Conservation (phyloP, 2,113 vertebrate genomes). For the Oceanodroma tethys region DNA sequence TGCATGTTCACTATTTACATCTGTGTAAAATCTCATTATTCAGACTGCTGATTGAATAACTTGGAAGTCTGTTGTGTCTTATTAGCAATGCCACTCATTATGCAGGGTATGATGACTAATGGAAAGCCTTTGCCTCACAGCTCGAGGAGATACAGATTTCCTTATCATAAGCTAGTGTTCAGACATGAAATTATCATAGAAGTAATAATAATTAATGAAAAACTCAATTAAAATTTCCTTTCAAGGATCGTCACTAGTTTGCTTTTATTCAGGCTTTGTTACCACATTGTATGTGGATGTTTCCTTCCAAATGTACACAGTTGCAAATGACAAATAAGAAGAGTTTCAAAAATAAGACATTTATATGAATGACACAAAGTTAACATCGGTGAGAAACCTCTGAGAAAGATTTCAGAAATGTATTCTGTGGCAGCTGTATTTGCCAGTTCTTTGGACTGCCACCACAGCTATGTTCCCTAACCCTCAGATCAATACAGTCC, state of each 20-base stretch:
- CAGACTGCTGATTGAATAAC: neutral
- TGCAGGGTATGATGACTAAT: neutral
- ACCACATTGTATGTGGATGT: neutral
- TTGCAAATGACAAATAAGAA: neutral
- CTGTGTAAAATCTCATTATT: constrained; percentile 11
- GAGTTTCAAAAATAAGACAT: neutral
- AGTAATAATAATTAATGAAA: neutral
- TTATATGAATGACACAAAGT: neutral
- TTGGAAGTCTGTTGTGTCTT: neutral
- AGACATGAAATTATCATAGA: neutral
- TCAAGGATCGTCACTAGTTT: neutral
- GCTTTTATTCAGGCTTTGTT: neutral
- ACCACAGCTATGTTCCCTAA: neutral
- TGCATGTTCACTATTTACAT: neutral
- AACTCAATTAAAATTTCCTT: neutral
- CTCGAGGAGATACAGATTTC: neutral
- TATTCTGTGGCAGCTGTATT: neutral
- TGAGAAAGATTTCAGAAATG: neutral
- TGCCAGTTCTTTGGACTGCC: neutral
- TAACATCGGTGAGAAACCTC: neutral
- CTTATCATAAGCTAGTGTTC: neutral
- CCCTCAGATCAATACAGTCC: neutral
- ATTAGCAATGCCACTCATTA: neutral
- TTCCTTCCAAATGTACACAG: neutral
- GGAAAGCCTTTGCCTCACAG: neutral